Percentiles rank a stretch among this genome's conserved stretches.
Conservation (phyloP, 2,113 vertebrate species). For the Chionodraco myersi region DNA sequence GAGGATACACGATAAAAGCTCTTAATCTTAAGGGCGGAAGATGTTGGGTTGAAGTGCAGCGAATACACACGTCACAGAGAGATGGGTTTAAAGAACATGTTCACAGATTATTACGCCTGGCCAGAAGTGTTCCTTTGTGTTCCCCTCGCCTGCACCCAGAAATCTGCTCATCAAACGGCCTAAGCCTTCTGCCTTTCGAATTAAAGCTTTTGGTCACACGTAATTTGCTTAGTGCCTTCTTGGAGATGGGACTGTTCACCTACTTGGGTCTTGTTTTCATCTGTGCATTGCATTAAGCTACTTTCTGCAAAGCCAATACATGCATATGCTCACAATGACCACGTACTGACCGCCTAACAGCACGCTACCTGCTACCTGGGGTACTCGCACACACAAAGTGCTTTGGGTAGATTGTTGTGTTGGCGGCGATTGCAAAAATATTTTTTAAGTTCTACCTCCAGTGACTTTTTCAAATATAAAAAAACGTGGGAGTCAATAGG, state of each 20-base stretch:
- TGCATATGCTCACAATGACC: conserved; percentile 68
- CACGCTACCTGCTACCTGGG: conserved; percentile 11
- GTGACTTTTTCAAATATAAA: conserved; percentile 4
- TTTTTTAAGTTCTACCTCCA: not conserved
- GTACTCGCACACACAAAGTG: not conserved
- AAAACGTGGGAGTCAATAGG: conserved; percentile 1
- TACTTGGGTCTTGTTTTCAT: conserved; percentile 79
- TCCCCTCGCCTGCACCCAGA: conserved; percentile 78
- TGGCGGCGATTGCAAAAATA: conserved; percentile 4
- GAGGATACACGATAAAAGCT: conserved; percentile 79
- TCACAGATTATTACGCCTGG: conserved; percentile 82
- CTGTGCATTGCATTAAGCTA: conserved; percentile 65
- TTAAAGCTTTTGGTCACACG: conserved; percentile 85
- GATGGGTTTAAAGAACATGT: conserved; percentile 82
- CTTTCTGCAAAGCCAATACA: conserved; percentile 53
- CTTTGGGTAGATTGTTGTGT: conserved; percentile 14
- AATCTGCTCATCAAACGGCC: conserved; percentile 86
- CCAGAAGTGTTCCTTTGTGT: conserved; percentile 84
- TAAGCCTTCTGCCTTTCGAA: conserved; percentile 83
- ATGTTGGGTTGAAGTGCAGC: conserved; percentile 80
- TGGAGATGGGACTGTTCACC: conserved; percentile 78
- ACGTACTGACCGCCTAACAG: conserved; percentile 24
- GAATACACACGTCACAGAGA: conserved; percentile 81
- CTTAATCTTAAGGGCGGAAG: conserved; percentile 79
- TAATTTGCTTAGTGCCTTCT: conserved; percentile 86